These are phyloP conservation scores for Lepidochitona cinerea DNA, from an alignment of 2,888 invertebrate genomes.

Conservation along the genomic window DNA sequence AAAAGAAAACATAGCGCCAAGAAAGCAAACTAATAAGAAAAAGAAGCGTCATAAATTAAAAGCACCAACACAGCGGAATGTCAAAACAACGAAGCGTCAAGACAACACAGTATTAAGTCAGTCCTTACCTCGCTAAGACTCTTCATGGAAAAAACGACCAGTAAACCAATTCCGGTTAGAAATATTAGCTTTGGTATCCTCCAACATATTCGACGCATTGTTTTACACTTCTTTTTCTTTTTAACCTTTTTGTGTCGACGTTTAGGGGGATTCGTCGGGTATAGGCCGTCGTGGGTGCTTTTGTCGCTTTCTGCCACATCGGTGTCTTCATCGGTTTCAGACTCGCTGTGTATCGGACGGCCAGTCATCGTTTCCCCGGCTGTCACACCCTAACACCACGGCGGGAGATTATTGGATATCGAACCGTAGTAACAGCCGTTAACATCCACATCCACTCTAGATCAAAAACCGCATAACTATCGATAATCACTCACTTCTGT, in stretches of 20 bases:
- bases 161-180: not conserved
- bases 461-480: too few species aligned
- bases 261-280: not conserved
- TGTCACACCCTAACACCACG: too few species aligned
- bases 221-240: not conserved
- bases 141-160: not conserved
- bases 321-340: not conserved
- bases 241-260: not conserved
- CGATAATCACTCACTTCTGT: too few species aligned
- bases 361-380: not conserved
- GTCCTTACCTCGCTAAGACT: not conserved
- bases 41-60: too few species aligned
- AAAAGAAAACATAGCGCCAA: too few species aligned
- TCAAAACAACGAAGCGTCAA: too few species aligned
- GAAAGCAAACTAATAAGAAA: too few species aligned
- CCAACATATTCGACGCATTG: not conserved
- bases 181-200: not conserved
- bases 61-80: too few species aligned
- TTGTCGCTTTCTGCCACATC: slow-evolving; percentile 1
- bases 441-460: too few species aligned
- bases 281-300: not conserved
- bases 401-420: too few species aligned
- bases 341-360: not conserved
- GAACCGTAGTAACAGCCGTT: too few species aligned
- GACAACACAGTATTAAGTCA: too few species aligned